A percentile compares a stretch with the other conserved stretches of the same genome.
Conservation (phyloP, 2,888 invertebrate genomes). For the Atethmia centrago region DNA sequence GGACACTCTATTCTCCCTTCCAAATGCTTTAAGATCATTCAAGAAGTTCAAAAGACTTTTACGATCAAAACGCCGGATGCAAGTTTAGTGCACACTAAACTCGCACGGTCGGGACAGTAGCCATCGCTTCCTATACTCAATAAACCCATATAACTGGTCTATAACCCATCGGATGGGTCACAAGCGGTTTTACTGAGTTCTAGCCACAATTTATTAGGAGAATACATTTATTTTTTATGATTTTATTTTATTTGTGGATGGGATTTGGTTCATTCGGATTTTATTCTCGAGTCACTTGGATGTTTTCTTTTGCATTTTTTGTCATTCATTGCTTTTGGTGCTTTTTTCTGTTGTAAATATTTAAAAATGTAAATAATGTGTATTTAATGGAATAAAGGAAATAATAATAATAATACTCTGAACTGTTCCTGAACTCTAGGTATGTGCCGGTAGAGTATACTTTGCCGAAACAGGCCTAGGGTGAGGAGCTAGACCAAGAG, state of each 20-base stretch:
- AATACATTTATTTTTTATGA: conserved; percentile 56
- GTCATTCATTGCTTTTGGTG: background rate
- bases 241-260: conserved; percentile 29
- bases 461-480: no score
- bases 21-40: conserved; percentile 7
- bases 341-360: background rate
- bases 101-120: conserved; percentile 23
- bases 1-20: background rate
- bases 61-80: conserved; percentile 25
- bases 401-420: no score
- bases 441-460: no score
- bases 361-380: background rate
- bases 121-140: conserved; percentile 32
- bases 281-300: background rate
- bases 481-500: no score
- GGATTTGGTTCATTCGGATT: conserved; percentile 18
- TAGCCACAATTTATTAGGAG: conserved; percentile 36
- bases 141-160: conserved; percentile 50
- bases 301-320: background rate
- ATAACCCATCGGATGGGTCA: conserved; percentile 45
- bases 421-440: no score
- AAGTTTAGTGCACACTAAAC: conserved; percentile 50
- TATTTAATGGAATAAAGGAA: no score
- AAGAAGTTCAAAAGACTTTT: conserved; percentile 48
- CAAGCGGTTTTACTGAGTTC: conserved; percentile 50